A percentile compares a stretch with the other conserved stretches of the same genome.
These are phyloP conservation scores for Acromyrmex charruanus DNA, from an alignment of 1,140 invertebrate genomes.

Conservation along the genomic window DNA sequence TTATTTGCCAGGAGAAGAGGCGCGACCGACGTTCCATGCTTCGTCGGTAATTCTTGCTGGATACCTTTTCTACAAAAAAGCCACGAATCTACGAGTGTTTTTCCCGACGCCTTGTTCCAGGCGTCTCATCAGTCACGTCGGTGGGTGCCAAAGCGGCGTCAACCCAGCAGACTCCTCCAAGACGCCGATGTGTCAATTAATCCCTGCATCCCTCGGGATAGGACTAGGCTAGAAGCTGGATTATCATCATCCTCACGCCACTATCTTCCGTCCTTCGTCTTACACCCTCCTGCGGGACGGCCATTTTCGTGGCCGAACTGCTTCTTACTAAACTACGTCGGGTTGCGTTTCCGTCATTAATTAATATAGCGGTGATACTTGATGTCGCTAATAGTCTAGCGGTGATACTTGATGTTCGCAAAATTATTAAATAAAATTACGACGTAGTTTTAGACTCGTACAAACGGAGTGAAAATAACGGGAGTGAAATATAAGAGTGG, in stretches of 20 bases:
- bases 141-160: slow-evolving; percentile 69
- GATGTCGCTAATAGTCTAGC: slow-evolving; percentile 14
- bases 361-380: slow-evolving; percentile 65
- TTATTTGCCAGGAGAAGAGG: slow-evolving; percentile 69
- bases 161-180: slow-evolving; percentile 71
- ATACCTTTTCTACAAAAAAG: slow-evolving; percentile 67
- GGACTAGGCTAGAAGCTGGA: slow-evolving; percentile 73
- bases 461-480: slow-evolving; percentile 25
- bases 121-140: slow-evolving; percentile 82
- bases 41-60: slow-evolving; percentile 76
- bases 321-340: slow-evolving; percentile 52
- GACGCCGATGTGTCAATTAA: slow-evolving; percentile 82
- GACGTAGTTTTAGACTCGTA: not conserved
- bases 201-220: slow-evolving; percentile 79
- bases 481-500: not conserved
- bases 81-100: slow-evolving; percentile 77
- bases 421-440: slow-evolving; percentile 25
- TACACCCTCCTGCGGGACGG: slow-evolving; percentile 54
- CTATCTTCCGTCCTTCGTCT: slow-evolving; percentile 56
- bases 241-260: slow-evolving; percentile 71
- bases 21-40: slow-evolving; percentile 63
- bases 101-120: slow-evolving; percentile 75
- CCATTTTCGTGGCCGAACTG: slow-evolving; percentile 34
- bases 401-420: not conserved
- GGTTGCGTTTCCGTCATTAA: slow-evolving; percentile 33